These are phyloP conservation scores for Sarcophaga rosellei DNA, from an alignment of 2,888 invertebrate genomes.

Conservation along the genomic window DNA sequence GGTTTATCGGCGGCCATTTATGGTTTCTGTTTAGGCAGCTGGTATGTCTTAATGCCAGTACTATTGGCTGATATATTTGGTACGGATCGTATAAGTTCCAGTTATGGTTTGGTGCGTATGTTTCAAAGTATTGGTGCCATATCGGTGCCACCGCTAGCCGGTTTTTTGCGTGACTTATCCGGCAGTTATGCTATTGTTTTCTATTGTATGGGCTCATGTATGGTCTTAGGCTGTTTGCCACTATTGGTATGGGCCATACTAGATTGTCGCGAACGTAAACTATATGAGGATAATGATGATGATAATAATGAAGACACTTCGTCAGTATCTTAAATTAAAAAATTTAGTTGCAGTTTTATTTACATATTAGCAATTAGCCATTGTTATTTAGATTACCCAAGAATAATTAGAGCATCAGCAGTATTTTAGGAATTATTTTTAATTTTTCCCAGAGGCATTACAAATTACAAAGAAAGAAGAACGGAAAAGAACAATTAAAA, in stretches of 20 bases:
- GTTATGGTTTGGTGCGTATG: constrained; percentile 88
- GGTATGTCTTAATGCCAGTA: constrained; percentile 89
- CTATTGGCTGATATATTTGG: constrained; percentile 88
- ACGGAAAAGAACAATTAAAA: not conserved
- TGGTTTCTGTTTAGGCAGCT: constrained; percentile 88
- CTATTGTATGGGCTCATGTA: constrained; percentile 89
- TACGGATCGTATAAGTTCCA: constrained; percentile 88
- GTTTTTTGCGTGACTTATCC: constrained; percentile 86
- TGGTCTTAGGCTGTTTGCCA: constrained; percentile 87
- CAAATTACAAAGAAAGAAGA: constrained; percentile 1
- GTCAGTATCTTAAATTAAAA: constrained; percentile 75
- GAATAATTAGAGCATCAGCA: constrained; percentile 15
- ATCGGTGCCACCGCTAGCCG: constrained; percentile 88
- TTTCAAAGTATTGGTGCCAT: constrained; percentile 89
- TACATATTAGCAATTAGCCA: constrained; percentile 54
- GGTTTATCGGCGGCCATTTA: constrained; percentile 86
- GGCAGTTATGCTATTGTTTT: constrained; percentile 88
- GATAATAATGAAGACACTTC: constrained; percentile 78
- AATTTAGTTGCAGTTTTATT: constrained; percentile 14
- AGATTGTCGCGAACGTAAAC: constrained; percentile 76
- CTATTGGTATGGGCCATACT: constrained; percentile 82
- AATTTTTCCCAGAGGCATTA: not conserved
- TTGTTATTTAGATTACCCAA: constrained; percentile 15
- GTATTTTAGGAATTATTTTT: constrained; percentile 14
- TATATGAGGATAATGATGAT: constrained; percentile 76